These are phyloP conservation scores for Apodemia mormo DNA, from an alignment of 2,888 invertebrate genomes.

Conservation along the genomic window DNA sequence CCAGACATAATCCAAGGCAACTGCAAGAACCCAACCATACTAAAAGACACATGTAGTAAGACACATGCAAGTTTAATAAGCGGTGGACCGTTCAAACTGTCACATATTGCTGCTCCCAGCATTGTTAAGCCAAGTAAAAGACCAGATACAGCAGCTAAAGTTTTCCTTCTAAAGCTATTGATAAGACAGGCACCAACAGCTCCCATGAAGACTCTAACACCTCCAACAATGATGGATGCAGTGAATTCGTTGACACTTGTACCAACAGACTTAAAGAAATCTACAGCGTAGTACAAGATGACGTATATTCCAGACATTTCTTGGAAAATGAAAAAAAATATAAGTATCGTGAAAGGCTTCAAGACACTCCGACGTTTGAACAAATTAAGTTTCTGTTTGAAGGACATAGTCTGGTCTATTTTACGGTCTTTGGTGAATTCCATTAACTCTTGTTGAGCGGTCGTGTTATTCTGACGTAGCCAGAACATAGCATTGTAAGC, in stretches of 20 bases:
- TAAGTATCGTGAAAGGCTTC: conserved; percentile 85
- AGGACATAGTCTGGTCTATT: conserved; percentile 58
- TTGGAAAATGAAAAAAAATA: conserved; percentile 86
- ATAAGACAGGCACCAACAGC: conserved; percentile 85
- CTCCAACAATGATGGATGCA: conserved; percentile 86
- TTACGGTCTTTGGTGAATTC: conserved; percentile 79
- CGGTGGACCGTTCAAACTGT: conserved; percentile 78
- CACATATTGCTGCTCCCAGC: conserved; percentile 83
- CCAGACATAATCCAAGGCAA: conserved; percentile 89
- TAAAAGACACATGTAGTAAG: conserved; percentile 85
- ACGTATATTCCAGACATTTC: conserved; percentile 88
- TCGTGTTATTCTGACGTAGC: conserved; percentile 83
- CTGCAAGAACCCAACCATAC: conserved; percentile 88
- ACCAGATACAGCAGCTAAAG: conserved; percentile 84
- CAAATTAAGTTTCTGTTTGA: conserved; percentile 63
- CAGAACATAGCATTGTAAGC: conserved; percentile 84
- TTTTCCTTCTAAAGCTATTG: conserved; percentile 83
- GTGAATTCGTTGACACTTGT: conserved; percentile 85
- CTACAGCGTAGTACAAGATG: conserved; percentile 87
- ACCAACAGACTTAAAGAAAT: conserved; percentile 85
- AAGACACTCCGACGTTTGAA: conserved; percentile 81
- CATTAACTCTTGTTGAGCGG: conserved; percentile 84
- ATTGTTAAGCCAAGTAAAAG: conserved; percentile 84
- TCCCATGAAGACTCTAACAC: conserved; percentile 85
- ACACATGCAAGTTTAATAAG: conserved; percentile 81